phyloP scores from a whole-genome alignment of 92 coral and sea anemone genomes.

The Phenganax marumi region DNA sequence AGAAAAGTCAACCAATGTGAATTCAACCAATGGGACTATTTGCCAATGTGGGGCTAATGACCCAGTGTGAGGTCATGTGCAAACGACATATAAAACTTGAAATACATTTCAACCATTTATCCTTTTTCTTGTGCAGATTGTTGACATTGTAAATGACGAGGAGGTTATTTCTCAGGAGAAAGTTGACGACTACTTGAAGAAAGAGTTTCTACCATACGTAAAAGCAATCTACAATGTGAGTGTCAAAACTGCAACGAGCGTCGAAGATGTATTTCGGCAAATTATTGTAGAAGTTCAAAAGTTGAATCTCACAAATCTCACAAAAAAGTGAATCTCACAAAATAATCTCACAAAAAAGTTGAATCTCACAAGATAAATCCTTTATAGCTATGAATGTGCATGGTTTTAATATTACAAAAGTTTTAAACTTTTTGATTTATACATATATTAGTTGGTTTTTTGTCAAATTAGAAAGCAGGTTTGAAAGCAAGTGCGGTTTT shows the following conservation, averaged over 20 bases:
- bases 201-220: slow-evolving; percentile 1
- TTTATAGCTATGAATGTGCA: too few relatives aligned
- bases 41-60: background rate
- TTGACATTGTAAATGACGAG: background rate
- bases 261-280: background rate
- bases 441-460: background rate
- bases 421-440: too few relatives aligned
- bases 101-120: too few relatives aligned
- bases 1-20: too few relatives aligned
- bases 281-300: background rate
- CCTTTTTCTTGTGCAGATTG: background rate
- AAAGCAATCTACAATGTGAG: background rate
- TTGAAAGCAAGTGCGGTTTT: too few relatives aligned
- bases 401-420: too few relatives aligned
- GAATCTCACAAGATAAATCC: background rate
- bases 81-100: too few relatives aligned
- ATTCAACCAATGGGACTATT: background rate
- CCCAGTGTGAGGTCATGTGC: background rate
- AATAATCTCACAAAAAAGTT: too few relatives aligned
- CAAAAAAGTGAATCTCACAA: too few relatives aligned
- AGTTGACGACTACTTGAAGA: slow-evolving; percentile 3
- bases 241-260: background rate
- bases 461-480: too few relatives aligned
- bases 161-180: background rate
- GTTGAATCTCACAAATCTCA: background rate